phyloP scores from a whole-genome alignment of 2,888 invertebrate species.

The Synergus itoensis region DNA sequence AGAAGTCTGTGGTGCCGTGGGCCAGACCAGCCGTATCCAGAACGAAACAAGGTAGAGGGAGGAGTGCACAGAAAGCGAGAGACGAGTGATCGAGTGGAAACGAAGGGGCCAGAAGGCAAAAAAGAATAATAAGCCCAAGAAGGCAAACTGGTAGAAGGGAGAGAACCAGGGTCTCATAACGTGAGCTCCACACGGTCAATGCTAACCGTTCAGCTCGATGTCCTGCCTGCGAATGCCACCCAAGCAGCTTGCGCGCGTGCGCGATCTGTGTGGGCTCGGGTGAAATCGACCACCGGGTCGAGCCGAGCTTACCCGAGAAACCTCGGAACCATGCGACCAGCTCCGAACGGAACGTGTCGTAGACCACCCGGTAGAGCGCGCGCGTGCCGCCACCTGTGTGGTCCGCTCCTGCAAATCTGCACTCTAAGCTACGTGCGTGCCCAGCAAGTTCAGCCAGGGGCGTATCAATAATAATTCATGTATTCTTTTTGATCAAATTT shows the following conservation, averaged over 20 bases:
- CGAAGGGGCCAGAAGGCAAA: slow-evolving; percentile 45
- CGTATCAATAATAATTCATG: background rate
- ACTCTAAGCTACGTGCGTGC: slow-evolving; percentile 55
- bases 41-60: slow-evolving; percentile 57
- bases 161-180: slow-evolving; percentile 67
- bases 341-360: slow-evolving; percentile 73
- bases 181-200: slow-evolving; percentile 69
- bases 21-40: slow-evolving; percentile 27
- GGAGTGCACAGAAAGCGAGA: slow-evolving; percentile 52
- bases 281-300: slow-evolving; percentile 67
- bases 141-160: slow-evolving; percentile 45
- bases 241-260: slow-evolving; percentile 77
- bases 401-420: slow-evolving; percentile 77
- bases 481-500: background rate
- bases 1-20: slow-evolving; percentile 69
- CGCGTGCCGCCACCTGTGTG: slow-evolving; percentile 89
- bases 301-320: slow-evolving; percentile 65
- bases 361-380: slow-evolving; percentile 81
- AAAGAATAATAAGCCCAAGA: slow-evolving; percentile 50
- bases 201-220: slow-evolving; percentile 71
- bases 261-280: slow-evolving; percentile 74
- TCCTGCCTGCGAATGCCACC: slow-evolving; percentile 76
- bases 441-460: slow-evolving; percentile 44
- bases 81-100: slow-evolving; percentile 52
- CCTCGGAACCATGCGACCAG: slow-evolving; percentile 62